Evolutionary conservation across 2,113 vertebrate species (phyloP).

Genomic region (Picathartes gymnocephalus): DNA sequence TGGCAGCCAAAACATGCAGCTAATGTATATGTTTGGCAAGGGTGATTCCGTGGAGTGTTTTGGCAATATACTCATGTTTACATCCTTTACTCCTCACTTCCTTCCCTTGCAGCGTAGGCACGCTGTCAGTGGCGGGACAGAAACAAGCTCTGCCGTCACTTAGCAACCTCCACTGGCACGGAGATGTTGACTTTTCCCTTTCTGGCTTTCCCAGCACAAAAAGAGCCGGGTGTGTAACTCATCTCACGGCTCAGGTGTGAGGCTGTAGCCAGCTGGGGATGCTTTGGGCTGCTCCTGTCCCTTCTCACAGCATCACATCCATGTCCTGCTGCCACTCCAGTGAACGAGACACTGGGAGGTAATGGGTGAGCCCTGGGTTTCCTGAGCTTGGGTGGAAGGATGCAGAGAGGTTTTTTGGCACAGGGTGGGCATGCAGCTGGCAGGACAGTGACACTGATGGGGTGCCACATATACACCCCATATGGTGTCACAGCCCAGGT

Average conservation of each 20-base stretch:
- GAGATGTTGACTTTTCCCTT: neutral
- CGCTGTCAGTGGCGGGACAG: neutral
- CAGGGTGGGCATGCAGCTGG: neutral
- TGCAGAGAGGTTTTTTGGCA: neutral
- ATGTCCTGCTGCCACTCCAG: neutral
- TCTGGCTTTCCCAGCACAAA: neutral
- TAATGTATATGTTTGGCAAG: neutral
- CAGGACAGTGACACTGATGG: rapidly evolving
- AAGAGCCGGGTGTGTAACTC: rapidly evolving
- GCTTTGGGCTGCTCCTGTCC: neutral
- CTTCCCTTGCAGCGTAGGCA: conserved; percentile 11
- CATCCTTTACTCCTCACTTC: conserved; percentile 29
- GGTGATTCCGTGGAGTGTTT: neutral
- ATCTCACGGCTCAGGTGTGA: rapidly evolving
- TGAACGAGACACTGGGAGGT: neutral
- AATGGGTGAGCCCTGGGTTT: neutral
- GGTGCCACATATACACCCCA: rapidly evolving
- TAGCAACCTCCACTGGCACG: conserved; percentile 1
- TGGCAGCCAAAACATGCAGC: neutral
- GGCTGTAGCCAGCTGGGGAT: neutral
- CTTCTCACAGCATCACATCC: rapidly evolving
- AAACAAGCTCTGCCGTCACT: conserved; percentile 31
- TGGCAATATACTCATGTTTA: conserved; percentile 9
- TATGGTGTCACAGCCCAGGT: neutral
- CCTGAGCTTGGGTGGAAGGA: neutral